Evolutionary conservation across 2,888 invertebrate genomes (phyloP).

Genomic region (Apoderus coryli): DNA sequence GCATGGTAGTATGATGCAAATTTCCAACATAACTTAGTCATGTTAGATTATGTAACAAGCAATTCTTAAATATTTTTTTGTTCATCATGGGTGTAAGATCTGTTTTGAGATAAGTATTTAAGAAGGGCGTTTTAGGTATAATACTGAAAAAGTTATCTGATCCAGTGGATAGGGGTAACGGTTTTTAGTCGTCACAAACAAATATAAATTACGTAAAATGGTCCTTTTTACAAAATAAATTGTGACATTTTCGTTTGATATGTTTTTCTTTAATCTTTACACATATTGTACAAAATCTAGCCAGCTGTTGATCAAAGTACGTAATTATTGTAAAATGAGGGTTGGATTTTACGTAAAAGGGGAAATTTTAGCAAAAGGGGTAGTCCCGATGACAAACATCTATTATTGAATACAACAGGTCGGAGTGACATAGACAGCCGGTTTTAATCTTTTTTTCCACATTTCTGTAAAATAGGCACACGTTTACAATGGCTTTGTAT

Average conservation of each 20-base stretch:
- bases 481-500: conserved; percentile 19
- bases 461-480: conserved; percentile 24
- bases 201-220: no score
- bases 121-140: no score
- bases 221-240: conserved; percentile 12
- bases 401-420: conserved; percentile 21
- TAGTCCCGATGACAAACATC: conserved; percentile 30
- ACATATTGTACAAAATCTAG: conserved; percentile 25
- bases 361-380: conserved; percentile 31
- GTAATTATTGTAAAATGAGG: conserved; percentile 34
- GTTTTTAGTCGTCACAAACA: no score
- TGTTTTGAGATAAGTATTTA: no score
- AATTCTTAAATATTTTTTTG: no score
- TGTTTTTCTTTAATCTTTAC: conserved; percentile 28
- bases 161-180: no score
- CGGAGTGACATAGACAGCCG: conserved; percentile 9
- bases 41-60: no score
- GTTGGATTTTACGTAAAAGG: conserved; percentile 32
- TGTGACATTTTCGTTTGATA: conserved; percentile 15
- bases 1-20: no score
- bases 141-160: no score
- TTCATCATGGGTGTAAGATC: no score
- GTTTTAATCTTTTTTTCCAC: conserved; percentile 21
- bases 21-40: no score
- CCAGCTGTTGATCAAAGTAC: conserved; percentile 31